Percentiles rank a stretch among this genome's conserved stretches.
phyloP scores from a whole-genome alignment of 1,140 invertebrate genomes.

The Drosophila lini region DNA sequence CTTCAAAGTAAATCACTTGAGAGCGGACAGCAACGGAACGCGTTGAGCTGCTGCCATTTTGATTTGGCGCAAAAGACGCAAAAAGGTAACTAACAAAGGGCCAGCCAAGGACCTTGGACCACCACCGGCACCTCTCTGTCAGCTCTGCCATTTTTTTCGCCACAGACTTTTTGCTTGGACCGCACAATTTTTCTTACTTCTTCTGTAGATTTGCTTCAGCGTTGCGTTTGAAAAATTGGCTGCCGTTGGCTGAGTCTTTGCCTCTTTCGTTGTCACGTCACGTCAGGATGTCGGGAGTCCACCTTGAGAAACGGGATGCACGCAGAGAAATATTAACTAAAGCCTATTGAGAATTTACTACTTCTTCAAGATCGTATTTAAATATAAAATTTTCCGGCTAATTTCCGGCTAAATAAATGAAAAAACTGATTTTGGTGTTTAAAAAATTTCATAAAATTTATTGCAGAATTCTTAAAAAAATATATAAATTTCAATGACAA shows the following conservation, averaged over 20 bases:
- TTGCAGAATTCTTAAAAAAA: too few species aligned
- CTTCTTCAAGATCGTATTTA: rapidly evolving
- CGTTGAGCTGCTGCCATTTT: conserved; percentile 74
- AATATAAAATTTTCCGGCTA: too few species aligned
- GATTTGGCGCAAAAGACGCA: conserved; percentile 75
- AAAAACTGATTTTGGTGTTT: rapidly evolving
- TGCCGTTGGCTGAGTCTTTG: conserved; percentile 43
- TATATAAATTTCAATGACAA: too few species aligned
- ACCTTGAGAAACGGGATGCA: conserved; percentile 36
- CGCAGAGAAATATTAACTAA: neutral
- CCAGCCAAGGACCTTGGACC: conserved; percentile 49
- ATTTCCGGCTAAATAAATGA: too few species aligned
- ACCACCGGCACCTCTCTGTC: conserved; percentile 1
- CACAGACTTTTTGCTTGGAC: conserved; percentile 61
- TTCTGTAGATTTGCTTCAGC: conserved; percentile 47
- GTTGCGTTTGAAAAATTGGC: conserved; percentile 74
- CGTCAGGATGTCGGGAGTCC: conserved; percentile 46
- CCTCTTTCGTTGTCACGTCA: conserved; percentile 66
- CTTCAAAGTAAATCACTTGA: conserved; percentile 78
- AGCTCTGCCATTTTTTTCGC: conserved; percentile 17
- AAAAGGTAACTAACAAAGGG: conserved; percentile 80
- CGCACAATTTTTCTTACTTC: conserved; percentile 80
- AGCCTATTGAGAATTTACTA: neutral
- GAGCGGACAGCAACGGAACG: conserved; percentile 47
- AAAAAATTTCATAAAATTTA: neutral